Evolutionary conservation across 1,140 invertebrate species (phyloP).

Genomic region (Ceratoteleas bidentatus): DNA sequence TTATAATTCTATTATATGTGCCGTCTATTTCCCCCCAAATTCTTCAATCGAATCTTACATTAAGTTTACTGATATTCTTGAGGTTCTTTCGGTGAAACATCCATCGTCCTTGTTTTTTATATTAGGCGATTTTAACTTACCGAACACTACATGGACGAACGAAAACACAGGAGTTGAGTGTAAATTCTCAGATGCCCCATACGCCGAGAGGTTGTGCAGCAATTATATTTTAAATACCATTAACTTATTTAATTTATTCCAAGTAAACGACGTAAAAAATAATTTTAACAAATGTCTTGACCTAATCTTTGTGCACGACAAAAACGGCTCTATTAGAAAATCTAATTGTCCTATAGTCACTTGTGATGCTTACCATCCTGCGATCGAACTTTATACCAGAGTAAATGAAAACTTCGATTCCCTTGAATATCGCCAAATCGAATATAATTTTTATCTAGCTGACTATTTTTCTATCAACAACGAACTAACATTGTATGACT

Average conservation of each 20-base stretch:
- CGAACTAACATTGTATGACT: too few species aligned
- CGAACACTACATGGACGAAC: background rate
- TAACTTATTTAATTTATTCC: background rate
- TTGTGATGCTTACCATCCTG: slow-evolving; percentile 2
- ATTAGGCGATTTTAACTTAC: slow-evolving; percentile 2
- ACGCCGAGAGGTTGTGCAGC: background rate
- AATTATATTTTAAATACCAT: background rate
- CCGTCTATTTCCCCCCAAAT: slow-evolving; percentile 8
- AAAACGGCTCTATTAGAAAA: background rate
- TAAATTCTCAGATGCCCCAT: background rate
- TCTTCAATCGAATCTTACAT: background rate
- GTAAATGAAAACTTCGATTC: too few species aligned
- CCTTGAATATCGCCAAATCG: too few species aligned
- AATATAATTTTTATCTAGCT: too few species aligned
- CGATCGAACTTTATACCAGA: too few species aligned
- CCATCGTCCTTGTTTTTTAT: background rate
- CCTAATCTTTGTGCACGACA: background rate
- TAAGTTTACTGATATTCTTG: background rate
- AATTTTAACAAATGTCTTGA: background rate
- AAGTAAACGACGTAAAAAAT: slow-evolving; percentile 4
- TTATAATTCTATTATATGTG: background rate
- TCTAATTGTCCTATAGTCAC: background rate
- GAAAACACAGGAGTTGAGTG: background rate
- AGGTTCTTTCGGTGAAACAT: background rate
- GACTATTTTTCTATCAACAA: too few species aligned